Base-by-base conservation (phyloP, 2,888 invertebrate species). In the Thelaira solivaga region DNA sequence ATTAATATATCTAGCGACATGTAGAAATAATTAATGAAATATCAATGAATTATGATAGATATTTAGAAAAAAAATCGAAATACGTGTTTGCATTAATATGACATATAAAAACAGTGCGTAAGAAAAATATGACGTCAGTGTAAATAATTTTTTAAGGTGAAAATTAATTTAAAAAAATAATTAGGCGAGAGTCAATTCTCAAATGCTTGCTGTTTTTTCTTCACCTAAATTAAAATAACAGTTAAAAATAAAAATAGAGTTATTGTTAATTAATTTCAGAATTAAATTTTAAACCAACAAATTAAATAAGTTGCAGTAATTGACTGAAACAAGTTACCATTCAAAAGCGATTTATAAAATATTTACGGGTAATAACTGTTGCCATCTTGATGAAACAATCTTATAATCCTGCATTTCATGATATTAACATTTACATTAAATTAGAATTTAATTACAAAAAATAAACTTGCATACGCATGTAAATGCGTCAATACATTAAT, bases 371-470 rank as follows among this genome's bases (percentile, higher is more conserved):
- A 41, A 29, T 24, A 47, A 10, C 39, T 68, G 45, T 20, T 22
- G 4, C 51, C 11, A 59, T 47, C 47, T 57, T 51, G 69, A 51
- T 68, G 16, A 65, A 22, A 67, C 22, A 53, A 67, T 55, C 18
- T n/a, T 36, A 31, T 26, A 62, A 53, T 62, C 26, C 51, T 62
- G 43, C 51, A 62, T 61, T 34, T 61, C 20, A 36, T 18, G 41
- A 34, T 10, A 1, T n/a, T n/a, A 49, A 24, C 22, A 36, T 69
- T 51, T 26, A 45, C 20, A 31, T 39, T 49, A 13, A 26, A 53
- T 43, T 71, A 31, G 61, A 43, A 51, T 18, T 39, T 11, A 41
- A 22, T 49, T 22, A 22, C n/a, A 31, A 8, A 26, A 10, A 31
- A 55, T n/a, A n/a, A n/a, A n/a, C n/a, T 64, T 36, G 26, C 36